Conservation (phyloP, 2,113 vertebrate genomes). For the Hippolais icterina region DNA sequence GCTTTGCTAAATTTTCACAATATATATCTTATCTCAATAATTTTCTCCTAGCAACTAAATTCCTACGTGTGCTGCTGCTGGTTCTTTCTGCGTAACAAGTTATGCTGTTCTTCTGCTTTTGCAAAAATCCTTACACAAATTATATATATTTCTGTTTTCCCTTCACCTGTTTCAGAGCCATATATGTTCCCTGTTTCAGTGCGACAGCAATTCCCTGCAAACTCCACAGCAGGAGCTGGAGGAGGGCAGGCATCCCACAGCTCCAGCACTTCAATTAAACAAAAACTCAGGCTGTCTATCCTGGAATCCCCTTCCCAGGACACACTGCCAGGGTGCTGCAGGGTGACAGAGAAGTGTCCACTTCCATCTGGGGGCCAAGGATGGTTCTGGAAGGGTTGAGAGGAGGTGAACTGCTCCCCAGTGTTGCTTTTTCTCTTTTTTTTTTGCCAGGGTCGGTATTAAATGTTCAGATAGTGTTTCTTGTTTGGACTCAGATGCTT, state of each 20-base stretch:
- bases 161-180: too few relatives aligned
- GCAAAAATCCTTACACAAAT: too few relatives aligned
- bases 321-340: accelerated
- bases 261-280: not conserved
- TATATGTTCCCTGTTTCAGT: too few relatives aligned
- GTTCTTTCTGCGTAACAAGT: too few relatives aligned
- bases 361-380: not conserved
- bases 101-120: too few relatives aligned
- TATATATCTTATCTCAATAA: too few relatives aligned
- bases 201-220: not conserved
- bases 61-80: too few relatives aligned
- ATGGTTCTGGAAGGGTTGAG: not conserved
- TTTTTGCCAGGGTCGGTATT: not conserved
- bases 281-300: not conserved
- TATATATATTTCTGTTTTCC: too few relatives aligned
- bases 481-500: not conserved
- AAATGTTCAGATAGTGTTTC: not conserved
- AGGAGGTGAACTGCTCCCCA: not conserved
- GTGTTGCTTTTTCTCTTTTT: not conserved
- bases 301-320: not conserved
- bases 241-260: not conserved
- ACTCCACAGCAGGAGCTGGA: not conserved
- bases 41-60: too few relatives aligned
- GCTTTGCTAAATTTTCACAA: too few relatives aligned
- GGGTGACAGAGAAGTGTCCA: not conserved